These are phyloP conservation scores for Chiloscyllium plagiosum DNA, from an alignment of 2,113 vertebrate species.

Conservation along the genomic window DNA sequence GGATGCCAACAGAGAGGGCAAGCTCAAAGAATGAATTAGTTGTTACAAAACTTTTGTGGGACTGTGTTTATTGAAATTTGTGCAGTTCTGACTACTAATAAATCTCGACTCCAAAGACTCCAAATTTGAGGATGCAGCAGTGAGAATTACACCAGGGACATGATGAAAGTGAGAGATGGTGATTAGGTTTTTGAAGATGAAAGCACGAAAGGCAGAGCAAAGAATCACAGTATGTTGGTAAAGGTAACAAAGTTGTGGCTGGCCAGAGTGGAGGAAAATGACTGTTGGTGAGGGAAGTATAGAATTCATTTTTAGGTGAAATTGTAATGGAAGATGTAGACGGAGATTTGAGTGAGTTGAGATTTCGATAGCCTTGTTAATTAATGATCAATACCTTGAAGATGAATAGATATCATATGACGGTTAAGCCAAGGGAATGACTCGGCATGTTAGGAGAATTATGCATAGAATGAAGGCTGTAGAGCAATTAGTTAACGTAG, in stretches of 20 bases:
- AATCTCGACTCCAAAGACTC: not conserved
- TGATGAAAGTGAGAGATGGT: not conserved
- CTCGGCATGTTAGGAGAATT: not conserved
- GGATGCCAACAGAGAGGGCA: not conserved
- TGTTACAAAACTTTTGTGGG: too few species aligned
- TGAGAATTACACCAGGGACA: not conserved
- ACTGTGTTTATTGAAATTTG: not conserved
- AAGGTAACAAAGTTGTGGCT: not conserved
- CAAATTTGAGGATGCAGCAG: not conserved
- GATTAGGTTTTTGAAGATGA: not conserved
- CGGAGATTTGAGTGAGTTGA: not conserved
- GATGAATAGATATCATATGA: too few species aligned
- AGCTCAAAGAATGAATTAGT: not conserved
- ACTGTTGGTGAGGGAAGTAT: not conserved
- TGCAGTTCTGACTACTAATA: not conserved
- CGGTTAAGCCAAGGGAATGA: not conserved
- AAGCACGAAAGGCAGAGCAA: not conserved
- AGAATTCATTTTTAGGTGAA: not conserved
- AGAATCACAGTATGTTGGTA: not conserved
- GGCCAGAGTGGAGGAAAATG: not conserved
- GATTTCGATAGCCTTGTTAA: not conserved
- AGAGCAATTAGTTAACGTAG: not conserved
- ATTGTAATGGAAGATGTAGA: not conserved
- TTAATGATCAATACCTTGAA: not conserved
- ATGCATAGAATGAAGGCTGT: not conserved